These are phyloP conservation scores for Nothura maculosa DNA, from an alignment of 2,797 vertebrate genomes.

Conservation along the genomic window DNA sequence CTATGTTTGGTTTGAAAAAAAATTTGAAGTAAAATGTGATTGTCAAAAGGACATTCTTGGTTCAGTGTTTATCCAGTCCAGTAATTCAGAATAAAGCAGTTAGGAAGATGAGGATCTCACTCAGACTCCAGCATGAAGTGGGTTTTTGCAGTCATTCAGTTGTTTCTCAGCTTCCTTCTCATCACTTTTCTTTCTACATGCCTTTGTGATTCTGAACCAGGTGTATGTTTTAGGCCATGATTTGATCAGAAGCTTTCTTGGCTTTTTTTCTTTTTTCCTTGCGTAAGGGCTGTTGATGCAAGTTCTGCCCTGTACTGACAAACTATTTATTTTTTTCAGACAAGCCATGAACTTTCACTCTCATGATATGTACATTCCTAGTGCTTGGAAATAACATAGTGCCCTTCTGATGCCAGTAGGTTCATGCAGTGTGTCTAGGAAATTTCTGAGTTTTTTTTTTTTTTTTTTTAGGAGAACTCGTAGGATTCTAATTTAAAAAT, in stretches of 20 bases:
- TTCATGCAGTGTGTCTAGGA: background rate
- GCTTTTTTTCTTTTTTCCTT: background rate
- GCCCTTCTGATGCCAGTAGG: background rate
- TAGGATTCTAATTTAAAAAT: background rate
- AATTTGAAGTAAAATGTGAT: conserved; percentile 15
- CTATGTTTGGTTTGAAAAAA: background rate
- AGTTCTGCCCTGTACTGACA: background rate
- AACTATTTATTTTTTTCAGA: background rate
- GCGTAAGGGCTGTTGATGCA: background rate
- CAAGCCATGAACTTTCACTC: background rate
- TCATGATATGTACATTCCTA: fast-evolving
- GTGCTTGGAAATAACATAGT: background rate
- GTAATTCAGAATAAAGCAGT: background rate
- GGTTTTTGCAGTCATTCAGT: background rate
- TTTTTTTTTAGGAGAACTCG: background rate
- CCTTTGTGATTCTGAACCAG: background rate
- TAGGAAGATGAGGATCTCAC: background rate
- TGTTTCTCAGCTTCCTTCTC: background rate
- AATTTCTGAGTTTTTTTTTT: background rate
- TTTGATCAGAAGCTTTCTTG: background rate
- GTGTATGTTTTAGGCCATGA: background rate
- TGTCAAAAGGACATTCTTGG: background rate
- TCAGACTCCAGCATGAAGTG: background rate
- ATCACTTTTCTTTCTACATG: fast-evolving
- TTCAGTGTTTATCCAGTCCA: background rate